A percentile compares a stretch with the other conserved stretches of the same genome.
Conservation (phyloP, 2,797 vertebrate genomes). For the Alcedo quadribrachys region DNA sequence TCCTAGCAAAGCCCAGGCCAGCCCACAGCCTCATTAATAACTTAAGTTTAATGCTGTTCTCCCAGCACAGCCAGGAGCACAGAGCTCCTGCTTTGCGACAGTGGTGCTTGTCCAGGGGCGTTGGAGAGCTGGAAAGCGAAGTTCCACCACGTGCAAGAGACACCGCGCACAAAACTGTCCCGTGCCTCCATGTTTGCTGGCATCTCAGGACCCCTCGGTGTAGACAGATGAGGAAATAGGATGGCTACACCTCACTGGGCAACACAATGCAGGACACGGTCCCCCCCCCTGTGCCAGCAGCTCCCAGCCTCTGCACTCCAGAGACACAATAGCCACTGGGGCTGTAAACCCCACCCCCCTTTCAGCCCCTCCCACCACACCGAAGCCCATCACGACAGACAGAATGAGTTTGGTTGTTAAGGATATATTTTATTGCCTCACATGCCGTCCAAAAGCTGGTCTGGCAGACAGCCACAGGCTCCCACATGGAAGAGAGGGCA, state of each 20-base stretch:
- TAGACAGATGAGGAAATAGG: background rate
- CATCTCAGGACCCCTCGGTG: background rate
- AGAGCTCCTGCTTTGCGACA: background rate
- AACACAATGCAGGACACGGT: accelerated
- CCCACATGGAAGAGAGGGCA: background rate
- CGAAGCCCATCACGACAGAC: background rate
- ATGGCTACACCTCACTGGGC: background rate
- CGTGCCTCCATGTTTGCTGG: accelerated
- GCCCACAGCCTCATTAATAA: background rate
- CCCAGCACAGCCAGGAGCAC: background rate
- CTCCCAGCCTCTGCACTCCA: background rate
- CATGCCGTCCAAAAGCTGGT: background rate
- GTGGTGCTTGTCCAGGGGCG: accelerated
- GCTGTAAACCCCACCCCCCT: background rate
- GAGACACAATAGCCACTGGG: accelerated
- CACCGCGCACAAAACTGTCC: accelerated
- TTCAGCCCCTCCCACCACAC: background rate
- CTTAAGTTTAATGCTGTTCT: background rate
- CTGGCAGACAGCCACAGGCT: accelerated
- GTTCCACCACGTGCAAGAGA: accelerated
- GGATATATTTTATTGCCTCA: slow-evolving; percentile 35
- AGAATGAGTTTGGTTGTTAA: background rate
- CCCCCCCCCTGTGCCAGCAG: background rate
- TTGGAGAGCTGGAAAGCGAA: accelerated
- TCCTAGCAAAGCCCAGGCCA: background rate